Conservation (phyloP, 2,888 invertebrate species). For the Leptopilina syphax region DNA sequence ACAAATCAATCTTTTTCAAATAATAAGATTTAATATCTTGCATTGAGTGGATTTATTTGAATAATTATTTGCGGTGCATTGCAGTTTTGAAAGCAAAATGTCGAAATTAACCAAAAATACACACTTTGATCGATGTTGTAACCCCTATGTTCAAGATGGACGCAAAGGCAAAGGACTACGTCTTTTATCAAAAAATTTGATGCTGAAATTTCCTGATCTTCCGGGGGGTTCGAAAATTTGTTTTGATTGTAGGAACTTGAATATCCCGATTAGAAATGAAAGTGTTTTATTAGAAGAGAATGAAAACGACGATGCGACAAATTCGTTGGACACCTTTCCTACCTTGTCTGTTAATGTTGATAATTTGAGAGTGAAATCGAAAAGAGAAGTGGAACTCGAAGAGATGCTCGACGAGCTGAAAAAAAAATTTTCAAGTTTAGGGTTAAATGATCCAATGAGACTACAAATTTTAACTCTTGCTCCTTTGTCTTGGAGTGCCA, state of each 20-base stretch:
- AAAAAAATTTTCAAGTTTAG: background rate
- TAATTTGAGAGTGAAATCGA: background rate
- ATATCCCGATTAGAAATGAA: background rate
- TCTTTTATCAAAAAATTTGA: slow-evolving; percentile 4
- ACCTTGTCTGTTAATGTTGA: background rate
- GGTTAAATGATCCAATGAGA: no score
- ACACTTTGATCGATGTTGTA: slow-evolving; percentile 5
- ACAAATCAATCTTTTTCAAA: no score
- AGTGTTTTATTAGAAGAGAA: background rate
- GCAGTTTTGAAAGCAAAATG: background rate
- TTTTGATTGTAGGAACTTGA: background rate
- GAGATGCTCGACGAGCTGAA: background rate
- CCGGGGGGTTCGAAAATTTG: background rate
- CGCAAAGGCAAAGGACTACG: slow-evolving; percentile 9
- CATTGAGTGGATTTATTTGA: no score
- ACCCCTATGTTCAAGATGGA: background rate
- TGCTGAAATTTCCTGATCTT: background rate
- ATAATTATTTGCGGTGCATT: no score
- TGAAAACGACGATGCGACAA: background rate
- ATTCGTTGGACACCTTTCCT: background rate
- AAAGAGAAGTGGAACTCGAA: slow-evolving; percentile 5
- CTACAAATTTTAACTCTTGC: no score
- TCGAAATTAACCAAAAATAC: background rate
- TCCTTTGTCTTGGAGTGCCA: no score
- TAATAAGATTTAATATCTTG: no score